These are phyloP conservation scores for Patella ulyssiponensis DNA, from an alignment of 2,888 invertebrate genomes.

Conservation along the genomic window DNA sequence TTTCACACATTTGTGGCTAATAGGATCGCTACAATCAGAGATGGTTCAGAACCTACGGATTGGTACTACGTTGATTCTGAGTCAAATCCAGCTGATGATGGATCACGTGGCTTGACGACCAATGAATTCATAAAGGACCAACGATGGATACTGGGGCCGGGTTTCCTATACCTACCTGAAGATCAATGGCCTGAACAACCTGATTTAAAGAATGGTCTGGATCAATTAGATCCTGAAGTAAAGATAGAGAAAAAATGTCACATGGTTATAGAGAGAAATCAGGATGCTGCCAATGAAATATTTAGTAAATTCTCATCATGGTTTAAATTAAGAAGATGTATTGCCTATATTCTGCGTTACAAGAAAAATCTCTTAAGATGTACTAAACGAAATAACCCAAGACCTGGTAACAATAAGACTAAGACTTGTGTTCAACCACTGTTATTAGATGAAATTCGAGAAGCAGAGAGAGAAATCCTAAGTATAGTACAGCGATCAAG, in stretches of 20 bases:
- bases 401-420: neutral
- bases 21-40: no score
- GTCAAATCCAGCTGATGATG: slow-evolving; percentile 20
- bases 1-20: slow-evolving; percentile 22
- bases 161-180: slow-evolving; percentile 19
- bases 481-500: neutral
- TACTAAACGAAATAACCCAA: neutral
- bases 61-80: neutral
- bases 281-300: neutral
- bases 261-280: no score
- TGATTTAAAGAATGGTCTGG: neutral
- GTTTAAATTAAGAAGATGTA: neutral
- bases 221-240: neutral
- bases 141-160: slow-evolving; percentile 21
- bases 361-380: neutral
- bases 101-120: slow-evolving; percentile 1
- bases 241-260: neutral
- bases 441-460: neutral
- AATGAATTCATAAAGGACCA: slow-evolving; percentile 10
- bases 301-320: neutral
- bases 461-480: slow-evolving; percentile 10
- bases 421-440: slow-evolving; percentile 1
- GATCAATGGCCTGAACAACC: slow-evolving; percentile 22
- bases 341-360: neutral
- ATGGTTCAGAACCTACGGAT: neutral